Evolutionary conservation across 2,888 invertebrate genomes (phyloP).

Genomic region (Chelonus formosanus): DNA sequence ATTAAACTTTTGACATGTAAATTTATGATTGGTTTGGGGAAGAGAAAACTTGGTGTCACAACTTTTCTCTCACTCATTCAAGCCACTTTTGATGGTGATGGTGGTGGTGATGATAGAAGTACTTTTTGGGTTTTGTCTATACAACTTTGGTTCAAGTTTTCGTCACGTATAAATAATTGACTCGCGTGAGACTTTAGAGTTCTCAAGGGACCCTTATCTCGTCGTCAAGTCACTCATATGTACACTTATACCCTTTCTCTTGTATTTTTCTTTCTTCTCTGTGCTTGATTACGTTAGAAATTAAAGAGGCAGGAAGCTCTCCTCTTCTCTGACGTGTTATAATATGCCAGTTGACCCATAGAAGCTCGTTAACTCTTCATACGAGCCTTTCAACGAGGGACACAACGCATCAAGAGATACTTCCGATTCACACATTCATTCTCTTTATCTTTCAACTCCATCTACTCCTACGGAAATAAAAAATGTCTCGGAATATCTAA

Average conservation of each 20-base stretch:
- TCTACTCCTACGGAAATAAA: background rate
- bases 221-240: background rate
- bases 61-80: too few species aligned
- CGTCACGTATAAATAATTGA: conserved; percentile 27
- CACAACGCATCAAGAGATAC: conserved; percentile 7
- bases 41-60: too few species aligned
- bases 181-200: conserved; percentile 5
- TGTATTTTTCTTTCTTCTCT: too few species aligned
- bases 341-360: conserved; percentile 26
- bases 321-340: conserved; percentile 7
- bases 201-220: conserved; percentile 1
- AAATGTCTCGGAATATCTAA: too few species aligned
- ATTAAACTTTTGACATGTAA: conserved; percentile 11
- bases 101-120: background rate
- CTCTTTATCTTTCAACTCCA: too few species aligned
- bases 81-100: too few species aligned
- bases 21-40: background rate
- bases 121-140: background rate
- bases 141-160: conserved; percentile 16
- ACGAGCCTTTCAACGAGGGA: background rate
- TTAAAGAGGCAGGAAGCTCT: background rate
- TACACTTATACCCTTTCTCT: too few species aligned
- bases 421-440: conserved; percentile 13
- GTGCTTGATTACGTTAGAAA: too few species aligned
- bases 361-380: conserved; percentile 30